Conservation (phyloP, 1,140 invertebrate genomes). For the Drosophila miranda region DNA sequence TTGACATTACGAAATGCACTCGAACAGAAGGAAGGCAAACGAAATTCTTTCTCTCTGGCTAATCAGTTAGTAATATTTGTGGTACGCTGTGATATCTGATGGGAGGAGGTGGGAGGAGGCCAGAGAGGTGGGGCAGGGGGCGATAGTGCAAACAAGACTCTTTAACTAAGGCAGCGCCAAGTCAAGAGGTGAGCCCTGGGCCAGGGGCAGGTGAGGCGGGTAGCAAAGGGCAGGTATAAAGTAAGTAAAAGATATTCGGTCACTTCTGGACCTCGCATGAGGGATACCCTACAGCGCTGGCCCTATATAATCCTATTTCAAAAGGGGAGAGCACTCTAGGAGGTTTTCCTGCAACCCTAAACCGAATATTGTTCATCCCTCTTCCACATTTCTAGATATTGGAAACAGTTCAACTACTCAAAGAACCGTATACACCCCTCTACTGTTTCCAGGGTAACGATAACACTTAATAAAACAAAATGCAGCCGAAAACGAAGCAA, state of each 20-base stretch:
- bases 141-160: slow-evolving; percentile 54
- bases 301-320: slow-evolving; percentile 13
- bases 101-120: no score
- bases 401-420: neutral
- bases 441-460: slow-evolving; percentile 14
- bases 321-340: neutral
- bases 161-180: slow-evolving; percentile 56
- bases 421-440: slow-evolving; percentile 3
- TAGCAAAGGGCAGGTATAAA: slow-evolving; percentile 52
- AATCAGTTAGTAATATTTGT: slow-evolving; percentile 47
- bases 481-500: slow-evolving; percentile 44
- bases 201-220: slow-evolving; percentile 43
- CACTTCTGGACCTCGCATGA: neutral
- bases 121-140: slow-evolving; percentile 4
- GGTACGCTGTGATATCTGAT: slow-evolving; percentile 49
- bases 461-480: slow-evolving; percentile 50
- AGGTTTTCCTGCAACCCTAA: neutral
- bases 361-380: neutral
- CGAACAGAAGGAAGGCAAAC: slow-evolving; percentile 5
- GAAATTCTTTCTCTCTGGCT: slow-evolving; percentile 15
- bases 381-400: no score
- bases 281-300: slow-evolving; percentile 18
- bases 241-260: slow-evolving; percentile 3
- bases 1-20: slow-evolving; percentile 63
- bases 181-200: slow-evolving; percentile 46